Evolutionary conservation across 2,113 vertebrate genomes (phyloP).

Genomic region (Sitta europaea): DNA sequence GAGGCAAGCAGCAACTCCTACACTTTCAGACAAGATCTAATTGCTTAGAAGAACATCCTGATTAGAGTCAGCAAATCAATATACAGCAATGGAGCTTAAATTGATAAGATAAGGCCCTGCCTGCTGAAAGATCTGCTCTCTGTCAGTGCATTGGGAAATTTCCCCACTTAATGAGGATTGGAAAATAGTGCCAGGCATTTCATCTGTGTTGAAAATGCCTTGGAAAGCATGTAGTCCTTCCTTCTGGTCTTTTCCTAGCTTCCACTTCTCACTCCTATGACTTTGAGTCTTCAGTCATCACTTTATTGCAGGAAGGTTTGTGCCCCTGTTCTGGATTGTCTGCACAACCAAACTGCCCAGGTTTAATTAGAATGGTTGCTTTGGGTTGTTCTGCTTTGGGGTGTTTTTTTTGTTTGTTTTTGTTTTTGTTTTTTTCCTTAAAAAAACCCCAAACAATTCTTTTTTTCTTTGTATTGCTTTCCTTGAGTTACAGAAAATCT

Average conservation of each 20-base stretch:
- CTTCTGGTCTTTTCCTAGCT: neutral
- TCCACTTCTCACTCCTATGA: neutral
- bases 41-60: neutral
- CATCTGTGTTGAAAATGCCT: neutral
- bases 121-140: neutral
- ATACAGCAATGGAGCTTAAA: neutral
- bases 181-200: neutral
- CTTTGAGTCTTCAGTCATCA: neutral
- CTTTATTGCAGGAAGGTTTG: neutral
- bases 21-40: neutral
- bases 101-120: neutral
- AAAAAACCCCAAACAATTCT: neutral
- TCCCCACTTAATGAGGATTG: neutral
- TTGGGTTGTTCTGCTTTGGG: neutral
- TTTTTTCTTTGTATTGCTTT: neutral
- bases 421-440: neutral
- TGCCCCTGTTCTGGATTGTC: neutral
- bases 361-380: neutral
- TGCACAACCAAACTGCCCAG: neutral
- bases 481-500: neutral
- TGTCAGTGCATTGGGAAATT: neutral
- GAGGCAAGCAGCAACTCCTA: neutral
- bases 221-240: neutral
- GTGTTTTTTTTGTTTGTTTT: too few relatives aligned
- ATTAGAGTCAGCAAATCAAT: constrained; percentile 12